These are phyloP conservation scores for Diabrotica undecimpunctata DNA, from an alignment of 1,140 invertebrate species.

Conservation along the genomic window DNA sequence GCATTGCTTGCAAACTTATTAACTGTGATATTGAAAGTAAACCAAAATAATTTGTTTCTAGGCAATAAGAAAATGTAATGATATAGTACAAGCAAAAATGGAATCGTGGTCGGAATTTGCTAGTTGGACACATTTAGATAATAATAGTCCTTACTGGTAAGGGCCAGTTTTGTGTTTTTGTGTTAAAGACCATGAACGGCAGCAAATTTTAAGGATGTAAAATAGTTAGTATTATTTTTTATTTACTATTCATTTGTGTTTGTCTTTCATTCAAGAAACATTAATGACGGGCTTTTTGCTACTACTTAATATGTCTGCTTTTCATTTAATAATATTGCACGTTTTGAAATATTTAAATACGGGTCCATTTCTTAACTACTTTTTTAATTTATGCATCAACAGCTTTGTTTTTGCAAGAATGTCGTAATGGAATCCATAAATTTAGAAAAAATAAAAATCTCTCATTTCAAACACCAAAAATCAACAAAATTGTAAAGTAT, in stretches of 20 bases:
- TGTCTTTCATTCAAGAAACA: background rate
- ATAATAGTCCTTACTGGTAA: constrained; percentile 67
- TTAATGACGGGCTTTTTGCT: background rate
- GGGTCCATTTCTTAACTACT: no score
- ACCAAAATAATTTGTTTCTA: constrained; percentile 4
- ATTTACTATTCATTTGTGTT: background rate
- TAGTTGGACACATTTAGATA: constrained; percentile 67
- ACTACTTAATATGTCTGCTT: background rate
- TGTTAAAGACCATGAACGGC: background rate
- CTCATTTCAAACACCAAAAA: no score
- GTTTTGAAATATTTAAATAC: no score
- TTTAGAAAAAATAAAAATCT: no score
- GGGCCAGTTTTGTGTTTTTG: constrained; percentile 37
- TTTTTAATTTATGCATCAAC: no score
- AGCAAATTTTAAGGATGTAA: background rate
- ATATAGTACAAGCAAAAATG: constrained; percentile 54
- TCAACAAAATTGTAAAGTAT: no score
- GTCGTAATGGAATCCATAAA: no score
- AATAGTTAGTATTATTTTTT: background rate
- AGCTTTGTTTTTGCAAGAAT: no score
- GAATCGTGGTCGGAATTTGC: constrained; percentile 69
- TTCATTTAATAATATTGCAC: no score
- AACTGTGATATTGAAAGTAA: background rate
- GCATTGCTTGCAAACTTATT: background rate
- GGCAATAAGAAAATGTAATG: constrained; percentile 33